phyloP scores from a whole-genome alignment of 2,113 vertebrate species.

The mouse (Mus musculus) region GRCm39 chr15:96323001-96323500 shows the following conservation, averaged over 20 bases:
- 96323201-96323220: background rate
- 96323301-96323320: background rate
- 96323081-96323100: background rate
- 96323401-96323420: too few species aligned
- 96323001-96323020: constrained; percentile 18
- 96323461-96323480: background rate
- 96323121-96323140: background rate
- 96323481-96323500: background rate
- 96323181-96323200: background rate
- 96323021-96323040: background rate
- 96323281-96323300: too few species aligned
- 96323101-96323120: background rate
- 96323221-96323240: background rate
- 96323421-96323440: too few species aligned
- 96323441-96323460: too few species aligned
- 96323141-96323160: background rate
- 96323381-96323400: too few species aligned
- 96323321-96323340: background rate
- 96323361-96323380: too few species aligned
- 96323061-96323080: background rate
- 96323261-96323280: background rate
- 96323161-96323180: background rate
- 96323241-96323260: background rate
- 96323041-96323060: background rate
- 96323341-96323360: too few species aligned